Evolutionary conservation across 2,888 invertebrate species (phyloP).

Genomic region (Podotricha telesiphe): DNA sequence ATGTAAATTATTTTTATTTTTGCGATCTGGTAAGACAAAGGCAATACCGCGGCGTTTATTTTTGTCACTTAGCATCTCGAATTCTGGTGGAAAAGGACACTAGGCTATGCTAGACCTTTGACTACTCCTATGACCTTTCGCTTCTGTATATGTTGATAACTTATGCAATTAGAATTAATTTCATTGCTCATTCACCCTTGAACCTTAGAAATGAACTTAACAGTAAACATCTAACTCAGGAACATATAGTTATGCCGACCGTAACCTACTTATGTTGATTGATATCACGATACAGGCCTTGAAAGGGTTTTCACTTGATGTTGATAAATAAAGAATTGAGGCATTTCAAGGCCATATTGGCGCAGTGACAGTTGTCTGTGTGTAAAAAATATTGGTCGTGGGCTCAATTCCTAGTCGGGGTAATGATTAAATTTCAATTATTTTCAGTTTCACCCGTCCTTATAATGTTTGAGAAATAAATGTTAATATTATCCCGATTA

Average conservation of each 20-base stretch:
- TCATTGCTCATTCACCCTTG: neutral
- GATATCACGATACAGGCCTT: neutral
- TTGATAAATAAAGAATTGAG: neutral
- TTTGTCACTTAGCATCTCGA: too few species aligned
- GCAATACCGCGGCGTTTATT: too few species aligned
- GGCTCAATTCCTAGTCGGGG: too few species aligned
- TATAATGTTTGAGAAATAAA: too few species aligned
- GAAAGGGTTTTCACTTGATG: neutral
- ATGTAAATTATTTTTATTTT: too few species aligned
- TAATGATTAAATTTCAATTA: too few species aligned
- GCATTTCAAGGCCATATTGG: neutral
- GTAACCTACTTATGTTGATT: neutral
- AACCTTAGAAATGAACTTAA: slow-evolving; percentile 13
- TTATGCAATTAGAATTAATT: neutral
- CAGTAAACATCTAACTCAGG: neutral
- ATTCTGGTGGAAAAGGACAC: too few species aligned
- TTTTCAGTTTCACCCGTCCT: too few species aligned
- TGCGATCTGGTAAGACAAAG: too few species aligned
- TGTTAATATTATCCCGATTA: too few species aligned
- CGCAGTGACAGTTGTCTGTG: neutral
- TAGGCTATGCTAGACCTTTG: too few species aligned
- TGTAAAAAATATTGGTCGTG: neutral
- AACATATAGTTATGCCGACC: neutral
- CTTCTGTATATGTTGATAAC: neutral
- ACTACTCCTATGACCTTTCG: too few species aligned